Evolutionary conservation across 2,797 vertebrate genomes (phyloP).

Genomic region (Premnoplex brunnescens): DNA sequence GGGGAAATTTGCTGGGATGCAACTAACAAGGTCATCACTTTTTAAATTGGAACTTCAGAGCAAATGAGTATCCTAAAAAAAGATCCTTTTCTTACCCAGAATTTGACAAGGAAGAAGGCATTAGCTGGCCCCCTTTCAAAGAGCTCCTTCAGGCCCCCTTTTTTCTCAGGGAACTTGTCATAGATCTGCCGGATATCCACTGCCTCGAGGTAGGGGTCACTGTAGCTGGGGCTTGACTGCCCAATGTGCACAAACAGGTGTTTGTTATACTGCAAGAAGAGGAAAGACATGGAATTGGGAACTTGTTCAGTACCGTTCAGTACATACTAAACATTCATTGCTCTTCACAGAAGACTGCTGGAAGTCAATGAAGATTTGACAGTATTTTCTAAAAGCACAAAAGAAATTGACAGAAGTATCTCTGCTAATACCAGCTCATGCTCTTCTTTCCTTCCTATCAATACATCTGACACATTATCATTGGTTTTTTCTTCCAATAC

Average conservation of each 20-base stretch:
- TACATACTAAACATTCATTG: not conserved
- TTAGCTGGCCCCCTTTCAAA: slow-evolving; percentile 92
- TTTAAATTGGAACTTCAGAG: not conserved
- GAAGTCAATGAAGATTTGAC: not conserved
- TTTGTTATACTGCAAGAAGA: slow-evolving; percentile 86
- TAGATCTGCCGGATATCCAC: slow-evolving; percentile 97
- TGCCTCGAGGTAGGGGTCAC: slow-evolving; percentile 90
- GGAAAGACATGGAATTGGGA: not conserved
- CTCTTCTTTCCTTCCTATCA: not conserved
- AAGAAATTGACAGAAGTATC: not conserved
- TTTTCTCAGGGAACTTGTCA: slow-evolving; percentile 96
- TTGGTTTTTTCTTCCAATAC: not conserved
- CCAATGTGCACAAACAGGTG: slow-evolving; percentile 96
- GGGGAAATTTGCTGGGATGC: not conserved
- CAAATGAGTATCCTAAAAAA: not conserved
- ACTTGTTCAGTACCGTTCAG: not conserved
- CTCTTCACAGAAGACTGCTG: not conserved
- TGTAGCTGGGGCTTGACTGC: slow-evolving; percentile 90
- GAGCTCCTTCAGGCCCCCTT: slow-evolving; percentile 94
- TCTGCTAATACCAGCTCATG: not conserved
- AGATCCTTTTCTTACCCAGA: slow-evolving; percentile 86
- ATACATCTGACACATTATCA: not conserved
- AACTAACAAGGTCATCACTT: fast-evolving
- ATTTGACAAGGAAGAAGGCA: slow-evolving; percentile 96
- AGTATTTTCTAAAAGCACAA: not conserved